Conservation (phyloP, 30 jellyfish, hydroid and myxozoan species). For the Haliclystus octoradiatus region DNA sequence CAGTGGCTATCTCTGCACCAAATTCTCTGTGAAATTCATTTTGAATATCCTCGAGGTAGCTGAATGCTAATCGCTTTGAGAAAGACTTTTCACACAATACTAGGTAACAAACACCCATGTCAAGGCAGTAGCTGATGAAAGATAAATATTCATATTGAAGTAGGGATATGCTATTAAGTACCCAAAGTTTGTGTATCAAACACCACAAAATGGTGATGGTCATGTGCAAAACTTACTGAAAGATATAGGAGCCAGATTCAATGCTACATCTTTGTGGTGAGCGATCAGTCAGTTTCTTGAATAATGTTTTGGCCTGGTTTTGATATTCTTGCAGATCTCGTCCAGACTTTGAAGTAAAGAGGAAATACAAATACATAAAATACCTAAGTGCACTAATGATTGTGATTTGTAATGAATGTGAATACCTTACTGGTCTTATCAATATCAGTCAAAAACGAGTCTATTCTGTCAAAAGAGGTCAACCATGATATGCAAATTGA, state of each 20-base stretch:
- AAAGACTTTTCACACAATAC: conserved; percentile 73
- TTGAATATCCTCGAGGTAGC: conserved; percentile 83
- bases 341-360: conserved; percentile 40
- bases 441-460: too few species aligned
- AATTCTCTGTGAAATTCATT: conserved; percentile 72
- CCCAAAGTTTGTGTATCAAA: too few species aligned
- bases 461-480: too few species aligned
- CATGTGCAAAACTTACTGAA: conserved; percentile 97
- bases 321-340: conserved; percentile 89
- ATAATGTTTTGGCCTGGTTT: conserved; percentile 72
- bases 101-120: conserved; percentile 71
- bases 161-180: background rate
- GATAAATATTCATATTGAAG: background rate
- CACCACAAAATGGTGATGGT: too few species aligned
- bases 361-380: background rate
- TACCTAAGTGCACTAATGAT: too few species aligned
- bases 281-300: conserved; percentile 70
- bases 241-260: conserved; percentile 85
- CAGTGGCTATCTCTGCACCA: conserved; percentile 90
- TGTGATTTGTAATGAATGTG: too few species aligned
- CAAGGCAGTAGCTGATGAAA: conserved; percentile 38
- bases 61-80: conserved; percentile 76
- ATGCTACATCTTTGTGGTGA: conserved; percentile 91
- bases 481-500: too few species aligned
- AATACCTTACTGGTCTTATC: too few species aligned